phyloP scores from a whole-genome alignment of 2,113 vertebrate genomes.

The Cercopithecus mona region DNA sequence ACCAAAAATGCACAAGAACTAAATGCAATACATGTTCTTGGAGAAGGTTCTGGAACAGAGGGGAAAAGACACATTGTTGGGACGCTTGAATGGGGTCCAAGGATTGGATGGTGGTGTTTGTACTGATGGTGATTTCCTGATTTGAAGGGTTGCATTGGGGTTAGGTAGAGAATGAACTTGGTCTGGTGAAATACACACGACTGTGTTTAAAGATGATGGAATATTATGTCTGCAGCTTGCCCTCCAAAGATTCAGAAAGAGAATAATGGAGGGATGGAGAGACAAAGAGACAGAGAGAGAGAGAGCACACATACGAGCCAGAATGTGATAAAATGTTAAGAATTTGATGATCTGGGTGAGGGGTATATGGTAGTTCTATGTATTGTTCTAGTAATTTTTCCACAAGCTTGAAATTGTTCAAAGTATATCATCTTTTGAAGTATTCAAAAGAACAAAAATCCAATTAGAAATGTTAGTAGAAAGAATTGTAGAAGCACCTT shows the following conservation, averaged over 20 bases:
- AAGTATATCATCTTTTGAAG: neutral
- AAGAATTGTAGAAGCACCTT: neutral
- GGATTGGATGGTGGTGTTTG: neutral
- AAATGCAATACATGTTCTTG: neutral
- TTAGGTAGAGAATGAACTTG: neutral
- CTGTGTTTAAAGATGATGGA: neutral
- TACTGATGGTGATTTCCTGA: neutral
- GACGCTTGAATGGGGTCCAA: neutral
- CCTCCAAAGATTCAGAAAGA: constrained; percentile 7
- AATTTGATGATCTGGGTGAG: neutral
- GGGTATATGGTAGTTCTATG: neutral
- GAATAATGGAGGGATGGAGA: neutral
- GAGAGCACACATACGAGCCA: no score
- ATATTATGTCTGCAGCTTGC: neutral
- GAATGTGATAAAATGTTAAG: neutral
- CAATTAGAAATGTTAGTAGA: neutral
- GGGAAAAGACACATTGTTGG: neutral
- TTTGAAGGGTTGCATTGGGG: neutral
- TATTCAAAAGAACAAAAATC: constrained; percentile 39
- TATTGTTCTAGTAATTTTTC: constrained; percentile 1
- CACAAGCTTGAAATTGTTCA: neutral
- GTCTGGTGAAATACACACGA: neutral
- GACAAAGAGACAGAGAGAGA: neutral
- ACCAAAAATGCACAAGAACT: neutral
- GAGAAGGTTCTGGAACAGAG: neutral